Evolutionary conservation across 2,888 invertebrate genomes (phyloP), one percentile per base, ranked within the genome.

Genomic region (Argyresthia albistria): DNA sequence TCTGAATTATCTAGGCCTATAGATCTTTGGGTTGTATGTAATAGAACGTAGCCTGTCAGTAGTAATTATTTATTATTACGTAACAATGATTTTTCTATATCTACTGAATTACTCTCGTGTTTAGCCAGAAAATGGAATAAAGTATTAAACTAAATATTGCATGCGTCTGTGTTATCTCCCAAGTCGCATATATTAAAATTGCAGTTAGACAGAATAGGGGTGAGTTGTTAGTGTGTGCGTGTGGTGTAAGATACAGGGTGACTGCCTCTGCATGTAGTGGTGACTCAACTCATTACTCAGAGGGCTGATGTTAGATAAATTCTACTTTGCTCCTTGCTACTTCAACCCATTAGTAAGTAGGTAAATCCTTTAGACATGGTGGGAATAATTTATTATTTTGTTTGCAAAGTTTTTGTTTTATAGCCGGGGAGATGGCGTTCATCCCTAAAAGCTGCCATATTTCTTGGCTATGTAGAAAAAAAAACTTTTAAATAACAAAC

Each of bases 401-500:
- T 11, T 42, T 42, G 6, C 11, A 42, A 42, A 6, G 42, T 42
- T 42, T 42, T 12, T 3, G 11, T 42, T 42, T 42, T 1, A 42
- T 42, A 42, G n/a, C 6, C 11, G 12, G 11, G 11, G n/a, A 10
- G 42, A 42, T 42, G 42, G 42, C 25, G 2, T 45, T 4, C 4
- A 14, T 12, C 46, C 11, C 46, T 36, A 14, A 9, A 42, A 35
- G 12, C 25, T 12, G 14, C 35, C 11, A 12, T 35, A 16, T 48
- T 12, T 25, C 25, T 4, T 25, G 25, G 6, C 25, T 25, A 57
- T 55, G 50, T 56, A 58, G 63, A 60, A 59, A 51, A 59, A 25
- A 42, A 51, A 53, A 54, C 54, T 54, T 54, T 61, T 80, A 74
- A 79, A 84, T 87, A 87, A 87, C 87, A 87, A 87, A 83, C 84